These are phyloP conservation scores for Linnaemya tessellans DNA, from an alignment of 2,888 invertebrate species.

Conservation along the genomic window DNA sequence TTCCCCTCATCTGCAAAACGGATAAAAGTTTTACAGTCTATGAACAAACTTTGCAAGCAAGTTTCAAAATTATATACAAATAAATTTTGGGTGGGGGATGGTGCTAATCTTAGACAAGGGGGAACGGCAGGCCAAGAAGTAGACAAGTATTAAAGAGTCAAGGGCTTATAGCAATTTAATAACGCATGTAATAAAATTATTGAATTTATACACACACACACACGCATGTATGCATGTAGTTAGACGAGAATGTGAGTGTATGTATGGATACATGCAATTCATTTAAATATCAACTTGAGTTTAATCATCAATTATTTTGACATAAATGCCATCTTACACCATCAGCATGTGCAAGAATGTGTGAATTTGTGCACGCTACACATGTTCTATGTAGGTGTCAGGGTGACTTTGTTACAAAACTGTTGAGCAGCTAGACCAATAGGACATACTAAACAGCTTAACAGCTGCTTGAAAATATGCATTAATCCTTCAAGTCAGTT, in stretches of 20 bases:
- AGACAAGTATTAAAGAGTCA: conserved; percentile 17
- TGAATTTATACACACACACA: conserved; percentile 12
- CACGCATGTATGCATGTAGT: not conserved
- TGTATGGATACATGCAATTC: not conserved
- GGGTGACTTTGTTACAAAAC: no score
- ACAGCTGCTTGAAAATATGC: no score
- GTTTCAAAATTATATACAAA: not conserved
- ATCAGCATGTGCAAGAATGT: not conserved
- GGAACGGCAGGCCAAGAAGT: not conserved
- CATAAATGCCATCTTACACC: conserved; percentile 42
- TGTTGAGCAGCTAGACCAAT: no score
- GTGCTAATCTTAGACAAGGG: no score
- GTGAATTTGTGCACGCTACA: conserved; percentile 1
- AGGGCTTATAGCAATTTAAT: not conserved
- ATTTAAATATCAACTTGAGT: conserved; percentile 45
- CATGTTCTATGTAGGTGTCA: not conserved
- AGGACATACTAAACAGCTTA: no score
- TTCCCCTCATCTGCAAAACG: conserved; percentile 29
- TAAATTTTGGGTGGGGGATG: not conserved
- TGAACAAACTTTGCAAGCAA: not conserved
- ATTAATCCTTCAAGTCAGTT: no score
- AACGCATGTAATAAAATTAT: conserved; percentile 40
- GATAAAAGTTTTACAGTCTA: not conserved
- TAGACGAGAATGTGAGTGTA: no score
- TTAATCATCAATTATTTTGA: conserved; percentile 57